phyloP scores from a whole-genome alignment of 2,888 invertebrate species.

The Apeira syringaria region DNA sequence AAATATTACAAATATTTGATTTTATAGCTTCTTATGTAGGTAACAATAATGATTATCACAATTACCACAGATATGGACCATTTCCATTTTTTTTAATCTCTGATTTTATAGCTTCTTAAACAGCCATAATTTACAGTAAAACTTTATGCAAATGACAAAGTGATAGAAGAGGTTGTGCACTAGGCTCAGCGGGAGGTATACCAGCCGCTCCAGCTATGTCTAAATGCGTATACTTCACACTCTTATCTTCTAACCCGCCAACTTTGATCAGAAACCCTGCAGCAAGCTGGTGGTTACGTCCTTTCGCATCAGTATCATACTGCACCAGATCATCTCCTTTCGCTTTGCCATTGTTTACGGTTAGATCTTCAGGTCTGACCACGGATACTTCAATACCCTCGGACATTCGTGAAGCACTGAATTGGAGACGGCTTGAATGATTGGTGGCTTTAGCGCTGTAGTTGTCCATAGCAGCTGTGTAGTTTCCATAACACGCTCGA shows the following conservation, averaged over 20 bases:
- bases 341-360: constrained; percentile 85
- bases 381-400: constrained; percentile 92
- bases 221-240: constrained; percentile 90
- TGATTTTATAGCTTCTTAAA: no score
- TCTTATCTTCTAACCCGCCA: constrained; percentile 91
- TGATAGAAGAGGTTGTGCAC: constrained; percentile 88
- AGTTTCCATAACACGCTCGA: constrained; percentile 85
- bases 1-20: no score
- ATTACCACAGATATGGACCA: no score
- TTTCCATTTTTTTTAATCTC: no score
- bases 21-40: no score
- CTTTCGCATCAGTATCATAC: constrained; percentile 55
- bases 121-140: not conserved
- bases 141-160: constrained; percentile 79
- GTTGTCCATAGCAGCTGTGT: constrained; percentile 89
- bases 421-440: constrained; percentile 85
- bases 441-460: constrained; percentile 85
- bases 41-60: no score
- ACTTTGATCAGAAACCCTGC: constrained; percentile 90
- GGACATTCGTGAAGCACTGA: constrained; percentile 85
- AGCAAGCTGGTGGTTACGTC: constrained; percentile 76
- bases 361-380: constrained; percentile 87
- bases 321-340: constrained; percentile 92
- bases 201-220: constrained; percentile 91
- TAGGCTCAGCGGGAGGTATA: constrained; percentile 86